These are phyloP conservation scores for Dryobota labecula DNA, from an alignment of 2,888 invertebrate genomes.

Conservation along the genomic window DNA sequence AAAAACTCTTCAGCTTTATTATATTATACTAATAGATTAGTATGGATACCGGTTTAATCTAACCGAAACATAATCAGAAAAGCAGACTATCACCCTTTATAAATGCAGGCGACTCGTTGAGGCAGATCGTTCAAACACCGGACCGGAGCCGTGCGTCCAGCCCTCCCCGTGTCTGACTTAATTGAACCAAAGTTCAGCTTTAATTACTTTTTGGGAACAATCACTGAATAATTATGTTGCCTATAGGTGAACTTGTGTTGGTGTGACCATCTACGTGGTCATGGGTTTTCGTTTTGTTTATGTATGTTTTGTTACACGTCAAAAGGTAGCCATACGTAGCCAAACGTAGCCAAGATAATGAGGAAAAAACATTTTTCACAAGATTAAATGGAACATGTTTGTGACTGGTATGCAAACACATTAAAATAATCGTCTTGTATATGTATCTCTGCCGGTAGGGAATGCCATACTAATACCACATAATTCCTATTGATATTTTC, in stretches of 20 bases:
- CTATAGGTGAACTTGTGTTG: conserved; percentile 22
- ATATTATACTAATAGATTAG: too few species aligned
- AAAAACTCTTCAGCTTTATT: too few species aligned
- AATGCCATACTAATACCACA: too few species aligned
- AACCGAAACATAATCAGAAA: conserved; percentile 3
- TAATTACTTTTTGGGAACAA: conserved; percentile 60
- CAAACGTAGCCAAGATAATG: background rate
- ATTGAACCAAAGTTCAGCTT: conserved; percentile 61
- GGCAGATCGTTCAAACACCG: conserved; percentile 41
- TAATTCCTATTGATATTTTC: too few species aligned
- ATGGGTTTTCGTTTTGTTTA: background rate
- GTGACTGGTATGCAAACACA: background rate
- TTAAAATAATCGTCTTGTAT: too few species aligned
- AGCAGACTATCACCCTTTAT: conserved; percentile 24
- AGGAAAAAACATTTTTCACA: background rate
- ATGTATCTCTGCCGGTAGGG: too few species aligned
- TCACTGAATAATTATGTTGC: conserved; percentile 52
- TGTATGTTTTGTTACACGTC: background rate
- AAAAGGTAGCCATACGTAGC: background rate
- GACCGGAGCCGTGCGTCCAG: conserved; percentile 24
- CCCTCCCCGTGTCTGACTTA: conserved; percentile 59
- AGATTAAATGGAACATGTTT: background rate
- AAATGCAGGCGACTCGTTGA: conserved; percentile 28
- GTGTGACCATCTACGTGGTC: background rate
- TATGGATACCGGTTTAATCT: background rate